phyloP scores from a whole-genome alignment of 2,797 vertebrate genomes.

The Falco rusticolus region DNA sequence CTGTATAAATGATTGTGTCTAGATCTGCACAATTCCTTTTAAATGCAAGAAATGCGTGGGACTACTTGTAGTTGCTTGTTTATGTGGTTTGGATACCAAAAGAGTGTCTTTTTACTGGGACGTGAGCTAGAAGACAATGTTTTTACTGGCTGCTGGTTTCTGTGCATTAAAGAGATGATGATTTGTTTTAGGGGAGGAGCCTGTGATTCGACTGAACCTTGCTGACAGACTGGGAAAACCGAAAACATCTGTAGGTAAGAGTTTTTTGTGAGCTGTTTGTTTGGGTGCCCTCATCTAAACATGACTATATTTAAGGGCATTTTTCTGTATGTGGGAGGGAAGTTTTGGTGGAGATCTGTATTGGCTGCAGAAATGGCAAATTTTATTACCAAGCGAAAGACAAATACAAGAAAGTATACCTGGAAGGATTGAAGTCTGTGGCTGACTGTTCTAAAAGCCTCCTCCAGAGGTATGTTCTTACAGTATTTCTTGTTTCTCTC shows the following conservation, averaged over 20 bases:
- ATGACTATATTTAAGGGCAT: accelerated
- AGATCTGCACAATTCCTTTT: not conserved
- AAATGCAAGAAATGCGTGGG: not conserved
- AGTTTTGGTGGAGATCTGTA: not conserved
- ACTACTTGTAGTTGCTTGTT: accelerated
- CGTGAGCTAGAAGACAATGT: not conserved
- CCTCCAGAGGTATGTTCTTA: not conserved
- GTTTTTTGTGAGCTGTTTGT: not conserved
- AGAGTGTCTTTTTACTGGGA: not conserved
- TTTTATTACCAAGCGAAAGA: not conserved
- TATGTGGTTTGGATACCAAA: not conserved
- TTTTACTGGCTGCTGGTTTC: not conserved
- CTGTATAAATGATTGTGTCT: not conserved
- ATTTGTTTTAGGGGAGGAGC: slow-evolving; percentile 70
- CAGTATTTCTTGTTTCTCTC: not conserved
- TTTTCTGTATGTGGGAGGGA: not conserved
- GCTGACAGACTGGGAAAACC: slow-evolving; percentile 74
- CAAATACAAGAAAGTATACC: not conserved
- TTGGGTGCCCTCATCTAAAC: not conserved
- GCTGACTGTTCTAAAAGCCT: not conserved
- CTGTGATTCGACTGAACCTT: slow-evolving; percentile 70
- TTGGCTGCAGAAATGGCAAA: not conserved
- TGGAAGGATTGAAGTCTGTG: accelerated
- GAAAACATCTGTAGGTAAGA: slow-evolving; percentile 63
- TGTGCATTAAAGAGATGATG: not conserved